Conservation (phyloP, 2,797 vertebrate genomes). For the Huso huso region DNA sequence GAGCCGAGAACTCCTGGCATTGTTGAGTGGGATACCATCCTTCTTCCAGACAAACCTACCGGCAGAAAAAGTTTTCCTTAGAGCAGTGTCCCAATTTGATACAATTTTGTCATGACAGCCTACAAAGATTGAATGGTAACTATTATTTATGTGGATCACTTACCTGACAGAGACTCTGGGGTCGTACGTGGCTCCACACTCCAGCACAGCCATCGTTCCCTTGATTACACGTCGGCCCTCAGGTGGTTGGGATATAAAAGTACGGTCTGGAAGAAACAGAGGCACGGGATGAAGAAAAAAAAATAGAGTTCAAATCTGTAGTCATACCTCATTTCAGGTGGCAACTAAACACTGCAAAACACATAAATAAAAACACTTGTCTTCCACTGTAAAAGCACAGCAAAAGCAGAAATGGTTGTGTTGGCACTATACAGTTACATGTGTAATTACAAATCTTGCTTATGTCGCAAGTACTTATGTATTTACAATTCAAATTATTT, state of each 20-base stretch:
- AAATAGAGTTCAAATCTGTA: background rate
- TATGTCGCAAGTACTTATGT: no score
- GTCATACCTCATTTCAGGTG: background rate
- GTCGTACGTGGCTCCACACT: slow-evolving; percentile 76
- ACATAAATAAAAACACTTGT: no score
- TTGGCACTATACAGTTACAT: no score
- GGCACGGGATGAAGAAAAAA: background rate
- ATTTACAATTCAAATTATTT: no score
- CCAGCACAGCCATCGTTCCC: slow-evolving; percentile 79
- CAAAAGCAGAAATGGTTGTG: no score
- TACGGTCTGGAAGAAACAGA: slow-evolving; percentile 66
- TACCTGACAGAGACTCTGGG: slow-evolving; percentile 75
- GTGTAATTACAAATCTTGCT: no score
- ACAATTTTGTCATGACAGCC: slow-evolving; percentile 11
- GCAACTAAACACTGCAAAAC: no score
- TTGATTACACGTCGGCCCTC: slow-evolving; percentile 85
- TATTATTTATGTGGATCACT: slow-evolving; percentile 13
- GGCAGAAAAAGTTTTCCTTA: no score
- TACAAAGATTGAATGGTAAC: slow-evolving; percentile 3
- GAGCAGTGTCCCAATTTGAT: slow-evolving; percentile 18
- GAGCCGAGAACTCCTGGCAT: slow-evolving; percentile 70
- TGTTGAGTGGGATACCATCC: slow-evolving; percentile 54
- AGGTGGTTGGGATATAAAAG: slow-evolving; percentile 71
- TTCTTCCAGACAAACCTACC: slow-evolving; percentile 84
- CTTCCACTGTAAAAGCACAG: no score